Conservation (phyloP, 1,140 invertebrate genomes). For the Phortica variegata region DNA sequence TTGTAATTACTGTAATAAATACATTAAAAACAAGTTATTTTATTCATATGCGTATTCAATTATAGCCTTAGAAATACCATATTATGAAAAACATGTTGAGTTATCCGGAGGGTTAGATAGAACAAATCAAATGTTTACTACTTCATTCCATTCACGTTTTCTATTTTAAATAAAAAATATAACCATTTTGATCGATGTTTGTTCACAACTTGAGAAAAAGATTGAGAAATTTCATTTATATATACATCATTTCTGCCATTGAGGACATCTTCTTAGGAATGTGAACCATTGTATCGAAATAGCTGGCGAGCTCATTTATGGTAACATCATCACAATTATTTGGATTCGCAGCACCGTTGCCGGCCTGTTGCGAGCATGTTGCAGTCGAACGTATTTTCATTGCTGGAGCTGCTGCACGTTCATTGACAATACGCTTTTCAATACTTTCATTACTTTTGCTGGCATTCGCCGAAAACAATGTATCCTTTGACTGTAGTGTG, state of each 20-base stretch:
- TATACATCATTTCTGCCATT: slow-evolving; percentile 97
- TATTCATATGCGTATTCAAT: too few species aligned
- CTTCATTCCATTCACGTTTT: too few species aligned
- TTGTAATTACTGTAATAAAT: too few species aligned
- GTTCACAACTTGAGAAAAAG: background rate
- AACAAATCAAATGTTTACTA: too few species aligned
- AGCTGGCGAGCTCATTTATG: slow-evolving; percentile 88
- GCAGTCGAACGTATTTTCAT: slow-evolving; percentile 32
- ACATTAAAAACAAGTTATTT: too few species aligned
- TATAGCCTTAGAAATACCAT: too few species aligned
- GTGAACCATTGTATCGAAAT: slow-evolving; percentile 89
- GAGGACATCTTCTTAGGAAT: slow-evolving; percentile 95
- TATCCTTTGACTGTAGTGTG: slow-evolving; percentile 13
- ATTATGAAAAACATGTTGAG: too few species aligned
- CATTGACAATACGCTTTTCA: slow-evolving; percentile 3
- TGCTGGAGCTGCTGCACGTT: background rate
- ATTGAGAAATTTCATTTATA: too few species aligned
- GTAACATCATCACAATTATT: slow-evolving; percentile 70
- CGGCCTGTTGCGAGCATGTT: slow-evolving; percentile 67
- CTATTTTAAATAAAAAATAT: too few species aligned
- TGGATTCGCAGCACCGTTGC: slow-evolving; percentile 58
- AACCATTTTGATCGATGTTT: background rate
- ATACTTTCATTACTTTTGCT: background rate
- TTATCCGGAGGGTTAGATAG: too few species aligned
- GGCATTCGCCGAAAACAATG: background rate